Conservation (phyloP, 2,113 vertebrate genomes). For the Orcinus orca region DNA sequence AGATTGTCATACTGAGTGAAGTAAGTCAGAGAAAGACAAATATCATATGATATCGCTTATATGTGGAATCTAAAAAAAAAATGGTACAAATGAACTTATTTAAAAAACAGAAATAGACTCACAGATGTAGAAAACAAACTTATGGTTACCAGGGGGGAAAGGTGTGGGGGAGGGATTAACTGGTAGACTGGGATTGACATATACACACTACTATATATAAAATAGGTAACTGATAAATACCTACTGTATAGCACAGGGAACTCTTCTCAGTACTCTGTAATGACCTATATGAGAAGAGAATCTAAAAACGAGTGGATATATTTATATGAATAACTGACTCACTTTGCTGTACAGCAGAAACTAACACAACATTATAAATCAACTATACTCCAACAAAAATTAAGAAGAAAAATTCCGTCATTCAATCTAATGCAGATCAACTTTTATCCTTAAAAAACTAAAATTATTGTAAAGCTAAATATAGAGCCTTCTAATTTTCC, state of each 20-base stretch:
- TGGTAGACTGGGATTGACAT: neutral
- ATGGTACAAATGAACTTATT: neutral
- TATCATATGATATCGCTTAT: neutral
- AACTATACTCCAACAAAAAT: neutral
- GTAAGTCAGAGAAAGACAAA: too few species aligned
- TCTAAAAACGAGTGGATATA: neutral
- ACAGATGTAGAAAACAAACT: neutral
- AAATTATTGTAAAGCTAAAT: neutral
- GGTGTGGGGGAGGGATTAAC: neutral
- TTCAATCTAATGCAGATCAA: neutral
- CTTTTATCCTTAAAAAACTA: neutral
- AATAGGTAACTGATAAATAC: neutral
- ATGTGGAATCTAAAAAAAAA: neutral
- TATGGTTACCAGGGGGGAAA: neutral
- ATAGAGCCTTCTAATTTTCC: neutral
- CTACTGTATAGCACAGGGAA: neutral
- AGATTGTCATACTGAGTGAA: too few species aligned
- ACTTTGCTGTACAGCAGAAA: neutral
- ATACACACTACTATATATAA: neutral
- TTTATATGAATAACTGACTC: too few species aligned
- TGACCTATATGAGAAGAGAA: neutral
- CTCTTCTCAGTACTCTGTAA: neutral
- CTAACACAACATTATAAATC: neutral
- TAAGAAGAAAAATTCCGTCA: neutral
- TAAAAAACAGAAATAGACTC: neutral